A percentile compares a stretch with the other conserved stretches of the same genome.
Conservation (phyloP, 2,113 vertebrate species). For the Bostrychus sinensis region DNA sequence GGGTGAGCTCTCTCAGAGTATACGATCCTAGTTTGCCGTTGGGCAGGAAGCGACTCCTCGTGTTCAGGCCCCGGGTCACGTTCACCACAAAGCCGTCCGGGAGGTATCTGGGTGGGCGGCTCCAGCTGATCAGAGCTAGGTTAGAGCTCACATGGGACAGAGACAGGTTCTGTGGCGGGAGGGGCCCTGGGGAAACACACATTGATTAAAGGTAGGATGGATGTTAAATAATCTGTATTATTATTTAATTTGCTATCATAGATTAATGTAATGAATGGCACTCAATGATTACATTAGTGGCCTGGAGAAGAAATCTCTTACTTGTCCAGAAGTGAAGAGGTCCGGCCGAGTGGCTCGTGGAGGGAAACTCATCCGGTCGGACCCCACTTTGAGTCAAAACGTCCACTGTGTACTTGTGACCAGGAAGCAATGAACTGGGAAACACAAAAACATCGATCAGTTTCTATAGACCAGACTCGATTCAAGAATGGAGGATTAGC, state of each 20-base stretch:
- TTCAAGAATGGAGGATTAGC: slow-evolving; percentile 1
- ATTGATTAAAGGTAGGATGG: background rate
- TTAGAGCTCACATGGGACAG: slow-evolving; percentile 83
- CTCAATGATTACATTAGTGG: too few species aligned
- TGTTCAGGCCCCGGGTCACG: slow-evolving; percentile 86
- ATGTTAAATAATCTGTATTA: background rate
- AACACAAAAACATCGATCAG: slow-evolving; percentile 22
- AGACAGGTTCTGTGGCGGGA: slow-evolving; percentile 89
- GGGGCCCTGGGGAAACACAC: slow-evolving; percentile 81
- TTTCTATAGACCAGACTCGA: background rate
- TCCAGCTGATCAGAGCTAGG: slow-evolving; percentile 87
- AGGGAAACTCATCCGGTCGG: slow-evolving; percentile 82
- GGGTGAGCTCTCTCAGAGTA: slow-evolving; percentile 85
- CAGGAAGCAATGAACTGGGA: slow-evolving; percentile 87
- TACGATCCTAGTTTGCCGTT: slow-evolving; percentile 85
- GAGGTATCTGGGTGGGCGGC: slow-evolving; percentile 57
- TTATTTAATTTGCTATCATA: background rate
- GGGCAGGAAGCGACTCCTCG: slow-evolving; percentile 92
- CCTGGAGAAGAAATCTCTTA: too few species aligned
- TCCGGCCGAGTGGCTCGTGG: slow-evolving; percentile 85
- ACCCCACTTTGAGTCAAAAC: slow-evolving; percentile 87
- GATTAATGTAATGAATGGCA: too few species aligned
- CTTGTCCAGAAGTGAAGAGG: slow-evolving; percentile 90
- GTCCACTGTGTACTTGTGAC: slow-evolving; percentile 86
- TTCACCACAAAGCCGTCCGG: slow-evolving; percentile 93